Evolutionary conservation across 1,140 invertebrate species (phyloP), one percentile per base, ranked within the genome.

Genomic region (Neodiprion virginianus): DNA sequence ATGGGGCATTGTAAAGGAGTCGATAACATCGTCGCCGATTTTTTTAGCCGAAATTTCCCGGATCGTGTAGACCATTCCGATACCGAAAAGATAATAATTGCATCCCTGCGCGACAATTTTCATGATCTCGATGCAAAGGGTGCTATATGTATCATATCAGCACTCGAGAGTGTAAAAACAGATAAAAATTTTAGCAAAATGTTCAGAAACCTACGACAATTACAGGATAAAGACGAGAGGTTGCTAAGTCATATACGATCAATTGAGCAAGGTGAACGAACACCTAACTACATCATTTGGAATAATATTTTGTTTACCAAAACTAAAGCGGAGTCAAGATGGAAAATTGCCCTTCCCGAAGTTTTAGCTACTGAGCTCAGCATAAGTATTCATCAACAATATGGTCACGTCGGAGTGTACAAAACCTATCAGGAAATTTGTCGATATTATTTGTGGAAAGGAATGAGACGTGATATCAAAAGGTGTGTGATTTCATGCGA

Each of bases 401-500:
- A 72, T 1, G 71, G 71, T 12, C 74, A 75, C 40, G 48, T 47
- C 5, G 74, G 71, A 11, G 50, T 69, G 12, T 69, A 53, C 49
- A 72, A 75, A 48, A 75, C 74, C 3, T 70, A 28, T 12, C 10
- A 7, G 5, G 8, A 71, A 8, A 12, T 75, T 9, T 48, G 48
- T 21, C 9, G 53, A 17, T 69, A 61, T 48, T 75, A 40, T 48
- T 65, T 14, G 4, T 75, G 71, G 74, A 72, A 47, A 23, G 8
- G n/a, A 47, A 75, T 72, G 53, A 50, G 48, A 40, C 8, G 61
- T 4, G 47, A 71, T 8, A 23, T 71, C 1, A 75, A 71, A 72
- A 67, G 1, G 7, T 48, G 14, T 14, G 50, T 75, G 1, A 8
- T 72, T 1, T 49, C 17, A 5, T 75, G 71, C 69, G 71, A 72